Evolutionary conservation across 2,113 vertebrate genomes (phyloP), one percentile per base, ranked within the genome.

Genomic region (Strix uralensis): DNA sequence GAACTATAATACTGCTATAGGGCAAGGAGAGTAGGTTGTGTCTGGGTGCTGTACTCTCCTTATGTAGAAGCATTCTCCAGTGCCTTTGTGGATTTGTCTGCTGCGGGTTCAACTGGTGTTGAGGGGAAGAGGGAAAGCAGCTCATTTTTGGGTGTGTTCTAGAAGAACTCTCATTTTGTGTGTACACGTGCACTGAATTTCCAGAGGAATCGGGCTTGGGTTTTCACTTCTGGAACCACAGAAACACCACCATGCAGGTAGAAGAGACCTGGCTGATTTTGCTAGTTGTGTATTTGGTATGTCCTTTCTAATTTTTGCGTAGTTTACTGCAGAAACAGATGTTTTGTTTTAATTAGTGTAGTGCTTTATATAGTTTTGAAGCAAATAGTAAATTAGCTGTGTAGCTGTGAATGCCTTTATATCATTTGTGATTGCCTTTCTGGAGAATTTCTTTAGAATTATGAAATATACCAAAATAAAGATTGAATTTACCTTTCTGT

Each of bases 91-190:
- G 25, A 19, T 55, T 90, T 85, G 15, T n/a, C 26, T 57, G 46
- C 51, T 81, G 34, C 0, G 0, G 40, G 18, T 66, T 90, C 42
- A n/a, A 32, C 27, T 0, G 1, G 10, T 42, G 42, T 79, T 88
- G 29, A 81, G 29, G 32, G 29, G 17, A 88, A 54, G 26, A 1
- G 6, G 40, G 63, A 65, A 87, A 29, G 40, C 25, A 87, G 44
- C 27, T 78, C 0, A 30, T 44, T 83, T 86, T 77, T 1, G 9
- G 20, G 1, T 73, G 4, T 86, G 69, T 86, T 73, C 25, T 81
- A 0, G 52, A 40, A 79, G 65, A 88, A 20, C 30, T 75, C 42
- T 52, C 8, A 7, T 57, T 93, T 72, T 73, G 4, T 86, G 2
- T 58, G 5, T 66, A 36, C 6, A 0, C 27, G 14, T n/a, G 9